Percentiles rank a stretch among this genome's conserved stretches.
Conservation (phyloP, 2,888 invertebrate genomes). For the Megastigmus dorsalis region DNA sequence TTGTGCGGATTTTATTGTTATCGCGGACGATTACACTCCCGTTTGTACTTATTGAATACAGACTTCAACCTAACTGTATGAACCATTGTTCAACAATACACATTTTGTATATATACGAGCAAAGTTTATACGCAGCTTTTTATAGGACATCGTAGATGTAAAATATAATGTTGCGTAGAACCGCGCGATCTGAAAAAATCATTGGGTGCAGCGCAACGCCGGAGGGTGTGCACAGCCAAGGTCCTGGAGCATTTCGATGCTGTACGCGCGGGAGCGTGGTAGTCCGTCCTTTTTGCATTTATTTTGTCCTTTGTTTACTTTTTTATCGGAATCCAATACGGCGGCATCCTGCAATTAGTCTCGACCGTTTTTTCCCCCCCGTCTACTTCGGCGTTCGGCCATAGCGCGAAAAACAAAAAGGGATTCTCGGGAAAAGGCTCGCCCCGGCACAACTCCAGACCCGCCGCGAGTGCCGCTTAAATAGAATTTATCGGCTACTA, state of each 20-base stretch:
- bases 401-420: constrained; percentile 2
- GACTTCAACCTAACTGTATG: too few relatives aligned
- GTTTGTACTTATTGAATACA: too few relatives aligned
- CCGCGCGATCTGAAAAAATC: too few relatives aligned
- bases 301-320: constrained; percentile 29
- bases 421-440: neutral
- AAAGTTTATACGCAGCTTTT: too few relatives aligned
- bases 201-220: too few relatives aligned
- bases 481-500: constrained; percentile 44
- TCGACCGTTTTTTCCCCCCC: constrained; percentile 40
- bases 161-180: too few relatives aligned
- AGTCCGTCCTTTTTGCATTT: constrained; percentile 21
- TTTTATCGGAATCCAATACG: constrained; percentile 43
- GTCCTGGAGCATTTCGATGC: neutral
- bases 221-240: constrained; percentile 8
- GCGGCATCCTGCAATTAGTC: constrained; percentile 43
- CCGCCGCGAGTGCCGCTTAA: constrained; percentile 21
- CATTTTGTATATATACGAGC: too few relatives aligned
- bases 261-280: neutral
- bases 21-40: neutral
- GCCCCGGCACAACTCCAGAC: neutral
- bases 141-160: too few relatives aligned
- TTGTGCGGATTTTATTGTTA: neutral
- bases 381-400: constrained; percentile 8
- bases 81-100: too few relatives aligned